A percentile compares a stretch with the other conserved stretches of the same genome.
phyloP scores from a whole-genome alignment of 2,113 vertebrate species.

The Archocentrus centrarchus region DNA sequence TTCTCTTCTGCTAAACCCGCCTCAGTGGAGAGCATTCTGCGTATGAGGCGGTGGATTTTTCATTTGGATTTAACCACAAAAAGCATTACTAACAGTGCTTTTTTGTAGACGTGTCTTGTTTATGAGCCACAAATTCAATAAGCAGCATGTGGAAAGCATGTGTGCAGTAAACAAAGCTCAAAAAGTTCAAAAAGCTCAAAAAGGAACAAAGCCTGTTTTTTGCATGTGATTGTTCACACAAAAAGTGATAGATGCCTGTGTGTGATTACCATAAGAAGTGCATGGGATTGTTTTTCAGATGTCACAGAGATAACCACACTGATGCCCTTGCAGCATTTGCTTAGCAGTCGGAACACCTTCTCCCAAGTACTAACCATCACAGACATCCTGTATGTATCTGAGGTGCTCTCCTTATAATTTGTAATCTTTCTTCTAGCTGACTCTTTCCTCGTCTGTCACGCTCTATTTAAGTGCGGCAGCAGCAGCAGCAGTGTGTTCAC shows the following conservation, averaged over 20 bases:
- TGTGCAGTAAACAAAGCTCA: neutral
- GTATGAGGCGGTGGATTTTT: neutral
- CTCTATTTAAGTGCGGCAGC: neutral
- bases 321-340: neutral
- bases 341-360: neutral
- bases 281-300: neutral
- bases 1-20: neutral
- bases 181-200: neutral
- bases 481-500: neutral
- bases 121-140: neutral
- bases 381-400: neutral
- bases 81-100: neutral
- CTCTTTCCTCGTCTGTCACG: neutral
- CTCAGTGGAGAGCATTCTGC: neutral
- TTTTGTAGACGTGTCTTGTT: neutral
- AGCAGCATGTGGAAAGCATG: constrained; percentile 2
- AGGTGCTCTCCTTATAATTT: neutral
- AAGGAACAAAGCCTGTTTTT: neutral
- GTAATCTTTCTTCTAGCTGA: neutral
- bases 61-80: neutral
- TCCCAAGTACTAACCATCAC: neutral
- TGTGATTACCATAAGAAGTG: neutral
- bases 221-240: neutral
- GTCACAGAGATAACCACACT: neutral
- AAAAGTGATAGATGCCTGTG: neutral